These are phyloP conservation scores for Lucilia sericata DNA, from an alignment of 1,140 invertebrate genomes.

Conservation along the genomic window DNA sequence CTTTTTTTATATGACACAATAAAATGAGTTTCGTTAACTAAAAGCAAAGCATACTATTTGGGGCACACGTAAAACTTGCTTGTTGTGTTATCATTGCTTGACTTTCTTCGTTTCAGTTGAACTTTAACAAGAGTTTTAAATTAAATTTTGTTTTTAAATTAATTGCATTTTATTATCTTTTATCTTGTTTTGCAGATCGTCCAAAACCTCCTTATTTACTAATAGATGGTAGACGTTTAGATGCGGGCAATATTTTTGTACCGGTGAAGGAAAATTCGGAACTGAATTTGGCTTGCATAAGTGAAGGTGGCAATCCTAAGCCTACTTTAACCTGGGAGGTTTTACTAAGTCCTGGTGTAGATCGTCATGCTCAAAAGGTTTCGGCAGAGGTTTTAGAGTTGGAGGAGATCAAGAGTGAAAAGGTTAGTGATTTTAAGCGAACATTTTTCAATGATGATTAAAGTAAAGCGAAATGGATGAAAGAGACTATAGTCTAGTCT, in stretches of 20 bases:
- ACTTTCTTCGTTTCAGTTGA: neutral
- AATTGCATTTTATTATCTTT: neutral
- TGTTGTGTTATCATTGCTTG: neutral
- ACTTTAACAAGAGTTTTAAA: neutral
- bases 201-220: slow-evolving; percentile 82
- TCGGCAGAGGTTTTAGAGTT: slow-evolving; percentile 66
- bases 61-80: neutral
- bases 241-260: slow-evolving; percentile 85
- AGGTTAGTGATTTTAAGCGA: slow-evolving; percentile 56
- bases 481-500: too few relatives aligned
- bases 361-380: slow-evolving; percentile 69
- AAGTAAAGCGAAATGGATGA: too few relatives aligned
- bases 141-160: neutral
- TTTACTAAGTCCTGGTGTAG: slow-evolving; percentile 71
- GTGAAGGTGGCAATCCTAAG: slow-evolving; percentile 84
- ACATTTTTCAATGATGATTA: neutral
- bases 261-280: slow-evolving; percentile 84
- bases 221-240: slow-evolving; percentile 82
- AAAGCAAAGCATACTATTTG: neutral
- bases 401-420: slow-evolving; percentile 66
- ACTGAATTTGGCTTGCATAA: slow-evolving; percentile 83
- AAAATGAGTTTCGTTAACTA: neutral
- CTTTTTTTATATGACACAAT: neutral
- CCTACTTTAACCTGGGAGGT: slow-evolving; percentile 81
- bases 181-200: slow-evolving; percentile 72